These are phyloP conservation scores for Spodoptera litura DNA, from an alignment of 1,140 invertebrate species.

Conservation along the genomic window DNA sequence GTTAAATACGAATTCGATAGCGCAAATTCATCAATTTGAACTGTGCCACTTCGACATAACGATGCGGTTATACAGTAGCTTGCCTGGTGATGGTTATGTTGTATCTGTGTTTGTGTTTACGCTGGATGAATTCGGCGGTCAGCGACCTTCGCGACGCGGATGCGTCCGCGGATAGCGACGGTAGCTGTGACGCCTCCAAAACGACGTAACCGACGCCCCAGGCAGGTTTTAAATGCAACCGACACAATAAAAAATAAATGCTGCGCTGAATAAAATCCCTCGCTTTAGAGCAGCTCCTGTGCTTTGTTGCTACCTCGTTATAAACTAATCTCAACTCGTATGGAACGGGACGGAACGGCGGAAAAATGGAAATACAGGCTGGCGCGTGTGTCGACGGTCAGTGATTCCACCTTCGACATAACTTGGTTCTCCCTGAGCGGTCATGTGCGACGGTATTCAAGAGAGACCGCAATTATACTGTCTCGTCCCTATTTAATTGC, in stretches of 20 bases:
- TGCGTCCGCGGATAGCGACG: constrained; percentile 57
- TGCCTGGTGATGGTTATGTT: background rate
- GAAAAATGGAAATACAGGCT: constrained; percentile 62
- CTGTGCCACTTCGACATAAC: background rate
- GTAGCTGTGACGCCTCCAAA: constrained; percentile 50
- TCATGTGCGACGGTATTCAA: constrained; percentile 68
- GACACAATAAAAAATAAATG: constrained; percentile 68
- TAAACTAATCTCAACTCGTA: constrained; percentile 62
- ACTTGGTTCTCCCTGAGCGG: constrained; percentile 73
- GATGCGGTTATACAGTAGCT: background rate
- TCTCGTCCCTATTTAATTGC: constrained; percentile 73
- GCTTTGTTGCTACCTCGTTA: constrained; percentile 58
- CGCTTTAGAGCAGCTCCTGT: constrained; percentile 48
- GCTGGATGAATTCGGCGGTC: constrained; percentile 75
- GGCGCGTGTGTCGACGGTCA: constrained; percentile 74
- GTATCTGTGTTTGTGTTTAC: constrained; percentile 46
- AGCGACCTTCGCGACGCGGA: constrained; percentile 77
- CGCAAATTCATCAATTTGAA: constrained; percentile 4
- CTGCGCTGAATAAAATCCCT: constrained; percentile 55
- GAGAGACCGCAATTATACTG: constrained; percentile 63
- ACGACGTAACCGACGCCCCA: constrained; percentile 59
- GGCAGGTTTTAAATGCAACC: constrained; percentile 67
- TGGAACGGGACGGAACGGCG: constrained; percentile 72
- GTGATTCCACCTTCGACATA: constrained; percentile 60
- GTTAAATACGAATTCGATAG: constrained; percentile 18